Conservation (phyloP, 2,888 invertebrate species). For the Auanema freiburgensis region DNA sequence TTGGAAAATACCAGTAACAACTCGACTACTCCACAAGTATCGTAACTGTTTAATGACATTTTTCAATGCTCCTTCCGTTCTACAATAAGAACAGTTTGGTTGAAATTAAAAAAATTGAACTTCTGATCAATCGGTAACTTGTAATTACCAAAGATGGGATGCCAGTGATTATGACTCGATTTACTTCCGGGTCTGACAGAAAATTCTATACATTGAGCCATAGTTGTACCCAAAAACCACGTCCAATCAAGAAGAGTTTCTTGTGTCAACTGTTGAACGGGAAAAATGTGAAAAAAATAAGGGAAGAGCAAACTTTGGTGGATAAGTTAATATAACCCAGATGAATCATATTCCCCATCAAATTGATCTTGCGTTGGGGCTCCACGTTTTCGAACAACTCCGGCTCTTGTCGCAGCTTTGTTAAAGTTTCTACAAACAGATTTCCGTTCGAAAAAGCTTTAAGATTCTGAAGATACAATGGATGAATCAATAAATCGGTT, state of each 20-base stretch:
- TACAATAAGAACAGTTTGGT: slow-evolving; percentile 54
- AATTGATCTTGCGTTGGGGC: slow-evolving; percentile 35
- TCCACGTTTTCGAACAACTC: slow-evolving; percentile 31
- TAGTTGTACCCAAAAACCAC: slow-evolving; percentile 35
- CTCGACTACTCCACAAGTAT: slow-evolving; percentile 72
- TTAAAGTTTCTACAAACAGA: slow-evolving; percentile 33
- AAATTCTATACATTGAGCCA: slow-evolving; percentile 39
- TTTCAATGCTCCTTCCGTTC: slow-evolving; percentile 76
- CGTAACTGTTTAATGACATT: slow-evolving; percentile 75
- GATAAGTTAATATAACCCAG: slow-evolving; percentile 35
- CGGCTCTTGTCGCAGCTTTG: slow-evolving; percentile 30
- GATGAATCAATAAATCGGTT: background rate
- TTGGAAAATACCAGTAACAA: slow-evolving; percentile 18
- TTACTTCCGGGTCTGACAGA: slow-evolving; percentile 24
- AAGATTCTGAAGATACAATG: slow-evolving; percentile 23
- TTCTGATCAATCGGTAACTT: slow-evolving; percentile 67
- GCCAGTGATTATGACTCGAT: slow-evolving; percentile 76
- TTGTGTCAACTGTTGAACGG: slow-evolving; percentile 19
- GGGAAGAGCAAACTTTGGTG: background rate
- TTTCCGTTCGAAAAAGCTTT: slow-evolving; percentile 24
- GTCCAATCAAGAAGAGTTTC: slow-evolving; percentile 40
- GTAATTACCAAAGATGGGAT: slow-evolving; percentile 81
- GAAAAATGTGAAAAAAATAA: background rate
- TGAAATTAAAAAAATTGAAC: slow-evolving; percentile 30
- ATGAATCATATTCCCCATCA: slow-evolving; percentile 60